phyloP scores from a whole-genome alignment of 2,113 vertebrate species.

The zebrafish (Danio rerio) region GRCz12tu NC_133191.1:20611501-20612000 shows the following conservation, averaged over 20 bases:
- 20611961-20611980: background rate
- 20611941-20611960: conserved; percentile 20
- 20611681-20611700: conserved; percentile 47
- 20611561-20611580: background rate
- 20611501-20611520: too few species aligned
- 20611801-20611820: conserved; percentile 65
- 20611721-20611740: conserved; percentile 60
- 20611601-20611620: conserved; percentile 31
- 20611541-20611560: too few species aligned
- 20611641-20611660: conserved; percentile 18
- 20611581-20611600: conserved; percentile 11
- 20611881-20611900: conserved; percentile 59
- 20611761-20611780: conserved; percentile 75
- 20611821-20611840: conserved; percentile 61
- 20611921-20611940: conserved; percentile 18
- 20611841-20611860: conserved; percentile 54
- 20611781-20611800: conserved; percentile 58
- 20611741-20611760: conserved; percentile 72
- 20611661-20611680: conserved; percentile 54
- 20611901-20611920: conserved; percentile 43
- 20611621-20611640: conserved; percentile 40
- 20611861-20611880: conserved; percentile 63
- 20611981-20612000: conserved; percentile 9
- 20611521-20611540: too few species aligned
- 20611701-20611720: conserved; percentile 62